These are phyloP conservation scores for Eurystomus gularis DNA, from an alignment of 2,113 vertebrate species.

Conservation along the genomic window DNA sequence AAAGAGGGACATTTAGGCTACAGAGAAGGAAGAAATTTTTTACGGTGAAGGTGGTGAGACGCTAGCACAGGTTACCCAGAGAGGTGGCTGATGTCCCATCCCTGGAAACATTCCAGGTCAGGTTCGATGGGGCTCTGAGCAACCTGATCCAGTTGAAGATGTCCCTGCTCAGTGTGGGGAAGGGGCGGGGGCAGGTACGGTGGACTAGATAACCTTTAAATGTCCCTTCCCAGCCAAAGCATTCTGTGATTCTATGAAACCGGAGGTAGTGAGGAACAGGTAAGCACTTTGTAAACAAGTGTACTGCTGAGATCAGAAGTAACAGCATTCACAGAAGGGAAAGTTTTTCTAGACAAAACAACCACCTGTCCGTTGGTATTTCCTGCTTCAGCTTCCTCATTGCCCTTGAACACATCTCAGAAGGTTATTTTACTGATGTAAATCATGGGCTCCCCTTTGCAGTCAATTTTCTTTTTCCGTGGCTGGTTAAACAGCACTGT, in stretches of 20 bases:
- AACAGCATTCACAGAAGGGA: not conserved
- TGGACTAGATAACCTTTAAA: too few relatives aligned
- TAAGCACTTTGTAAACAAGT: not conserved
- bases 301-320: not conserved
- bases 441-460: not conserved
- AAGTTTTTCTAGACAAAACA: not conserved
- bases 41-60: not conserved
- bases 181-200: too few relatives aligned
- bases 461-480: not conserved
- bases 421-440: not conserved
- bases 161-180: too few relatives aligned
- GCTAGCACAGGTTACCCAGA: not conserved
- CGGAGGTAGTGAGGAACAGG: not conserved
- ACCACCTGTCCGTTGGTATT: not conserved
- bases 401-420: not conserved
- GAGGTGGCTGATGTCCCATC: not conserved
- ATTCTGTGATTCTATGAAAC: not conserved
- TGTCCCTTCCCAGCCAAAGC: not conserved
- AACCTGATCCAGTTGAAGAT: not conserved
- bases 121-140: not conserved
- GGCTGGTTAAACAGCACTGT: not conserved
- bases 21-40: not conserved
- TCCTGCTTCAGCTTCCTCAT: conserved; percentile 8
- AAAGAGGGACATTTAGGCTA: not conserved
- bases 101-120: not conserved